These are phyloP conservation scores for Ammospiza caudacuta DNA, from an alignment of 2,113 vertebrate genomes.

Conservation along the genomic window DNA sequence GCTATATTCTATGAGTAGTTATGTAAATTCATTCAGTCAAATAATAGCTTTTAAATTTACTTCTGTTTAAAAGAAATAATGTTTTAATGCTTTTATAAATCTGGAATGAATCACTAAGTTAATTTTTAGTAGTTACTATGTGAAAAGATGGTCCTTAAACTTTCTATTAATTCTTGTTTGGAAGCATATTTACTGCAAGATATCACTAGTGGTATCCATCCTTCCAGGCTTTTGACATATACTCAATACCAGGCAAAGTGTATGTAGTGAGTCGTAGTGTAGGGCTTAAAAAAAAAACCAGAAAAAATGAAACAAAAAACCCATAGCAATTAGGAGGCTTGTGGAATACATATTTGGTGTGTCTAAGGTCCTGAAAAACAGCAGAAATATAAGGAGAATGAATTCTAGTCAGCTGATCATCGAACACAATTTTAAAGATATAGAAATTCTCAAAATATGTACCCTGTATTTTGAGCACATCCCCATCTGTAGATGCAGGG, in stretches of 20 bases:
- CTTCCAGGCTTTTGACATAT: neutral
- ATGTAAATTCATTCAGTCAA: neutral
- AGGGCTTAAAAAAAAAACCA: neutral
- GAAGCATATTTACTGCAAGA: neutral
- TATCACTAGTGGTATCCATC: neutral
- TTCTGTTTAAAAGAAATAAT: neutral
- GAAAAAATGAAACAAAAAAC: fast-evolving
- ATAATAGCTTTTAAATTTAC: neutral
- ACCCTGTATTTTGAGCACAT: neutral
- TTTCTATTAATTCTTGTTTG: neutral
- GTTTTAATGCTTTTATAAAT: neutral
- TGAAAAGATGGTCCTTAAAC: neutral
- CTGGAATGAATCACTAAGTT: neutral
- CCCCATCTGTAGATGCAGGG: neutral
- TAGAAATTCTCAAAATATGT: neutral
- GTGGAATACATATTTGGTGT: neutral
- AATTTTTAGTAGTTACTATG: neutral
- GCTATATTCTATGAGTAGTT: neutral
- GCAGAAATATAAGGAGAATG: neutral
- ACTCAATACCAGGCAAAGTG: constrained; percentile 25
- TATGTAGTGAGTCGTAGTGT: neutral
- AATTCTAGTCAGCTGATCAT: neutral
- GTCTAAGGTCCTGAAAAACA: neutral
- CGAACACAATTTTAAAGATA: neutral
- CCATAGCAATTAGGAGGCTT: neutral